These are phyloP conservation scores for Galago senegalensis DNA, from an alignment of 2,797 vertebrate species.

Conservation along the genomic window DNA sequence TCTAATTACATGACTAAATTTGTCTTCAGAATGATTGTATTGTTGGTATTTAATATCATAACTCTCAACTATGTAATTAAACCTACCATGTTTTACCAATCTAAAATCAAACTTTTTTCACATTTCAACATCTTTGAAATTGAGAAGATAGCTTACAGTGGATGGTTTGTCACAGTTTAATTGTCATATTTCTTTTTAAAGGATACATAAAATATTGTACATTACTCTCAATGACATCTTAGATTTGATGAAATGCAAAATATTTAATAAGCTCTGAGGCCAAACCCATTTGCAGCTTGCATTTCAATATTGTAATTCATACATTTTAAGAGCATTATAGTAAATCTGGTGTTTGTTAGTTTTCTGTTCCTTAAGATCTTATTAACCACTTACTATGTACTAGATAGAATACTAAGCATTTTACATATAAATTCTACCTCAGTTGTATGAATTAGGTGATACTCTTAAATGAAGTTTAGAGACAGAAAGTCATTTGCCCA, in stretches of 20 bases:
- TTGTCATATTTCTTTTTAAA: constrained; percentile 11
- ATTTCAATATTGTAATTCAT: constrained; percentile 56
- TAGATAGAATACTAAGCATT: constrained; percentile 13
- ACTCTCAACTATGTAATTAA: constrained; percentile 36
- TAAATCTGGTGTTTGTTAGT: constrained; percentile 14
- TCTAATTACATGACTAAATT: constrained; percentile 43
- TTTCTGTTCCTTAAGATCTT: constrained; percentile 1
- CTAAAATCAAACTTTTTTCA: constrained; percentile 50
- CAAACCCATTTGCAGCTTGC: constrained; percentile 47
- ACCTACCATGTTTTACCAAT: constrained; percentile 46
- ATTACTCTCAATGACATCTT: not conserved
- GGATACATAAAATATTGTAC: not conserved
- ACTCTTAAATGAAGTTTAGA: not conserved
- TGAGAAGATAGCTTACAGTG: not conserved
- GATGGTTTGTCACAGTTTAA: constrained; percentile 44
- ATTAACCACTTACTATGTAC: not conserved
- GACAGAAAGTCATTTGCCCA: not conserved
- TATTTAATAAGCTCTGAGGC: not conserved
- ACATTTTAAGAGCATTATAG: constrained; percentile 30
- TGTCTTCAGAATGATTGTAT: constrained; percentile 54
- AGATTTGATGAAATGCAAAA: constrained; percentile 23
- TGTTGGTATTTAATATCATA: constrained; percentile 21
- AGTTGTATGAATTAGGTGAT: not conserved
- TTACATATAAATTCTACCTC: not conserved
- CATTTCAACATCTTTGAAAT: constrained; percentile 55